These are phyloP conservation scores for Melikaiella ostensackeni DNA, from an alignment of 2,888 invertebrate species.

Conservation along the genomic window DNA sequence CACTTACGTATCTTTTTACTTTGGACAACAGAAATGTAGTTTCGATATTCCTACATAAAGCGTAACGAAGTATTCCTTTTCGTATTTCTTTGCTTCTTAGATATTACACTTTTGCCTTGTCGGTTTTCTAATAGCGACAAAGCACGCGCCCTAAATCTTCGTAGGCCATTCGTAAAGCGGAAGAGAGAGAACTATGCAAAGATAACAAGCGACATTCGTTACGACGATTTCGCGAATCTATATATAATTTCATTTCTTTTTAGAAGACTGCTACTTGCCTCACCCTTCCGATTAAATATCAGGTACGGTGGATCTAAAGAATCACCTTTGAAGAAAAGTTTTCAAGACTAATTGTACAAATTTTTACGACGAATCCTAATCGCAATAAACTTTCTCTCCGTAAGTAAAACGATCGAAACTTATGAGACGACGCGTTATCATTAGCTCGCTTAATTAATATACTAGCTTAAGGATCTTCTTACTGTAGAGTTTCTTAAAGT, in stretches of 20 bases:
- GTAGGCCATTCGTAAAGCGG: slow-evolving; percentile 27
- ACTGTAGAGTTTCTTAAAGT: slow-evolving; percentile 29
- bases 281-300: slow-evolving; percentile 50
- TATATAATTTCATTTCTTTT: slow-evolving; percentile 12
- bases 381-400: slow-evolving; percentile 37
- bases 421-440: slow-evolving; percentile 10
- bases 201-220: slow-evolving; percentile 35
- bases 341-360: not conserved
- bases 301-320: slow-evolving; percentile 57
- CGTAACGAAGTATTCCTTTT: slow-evolving; percentile 3
- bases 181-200: slow-evolving; percentile 33
- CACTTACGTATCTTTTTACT: too few relatives aligned
- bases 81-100: not conserved
- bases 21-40: not conserved
- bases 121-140: slow-evolving; percentile 12
- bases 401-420: slow-evolving; percentile 38
- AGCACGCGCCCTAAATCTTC: slow-evolving; percentile 21
- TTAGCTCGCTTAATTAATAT: slow-evolving; percentile 25
- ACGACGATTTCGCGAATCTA: slow-evolving; percentile 27
- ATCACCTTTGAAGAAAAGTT: slow-evolving; percentile 17
- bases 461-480: slow-evolving; percentile 35
- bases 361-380: slow-evolving; percentile 11
- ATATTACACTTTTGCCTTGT: slow-evolving; percentile 11
- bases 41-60: slow-evolving; percentile 30
- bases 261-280: slow-evolving; percentile 22